These are phyloP conservation scores for Catalaphyllia jardinei DNA, from an alignment of 64 coral and sea anemone species.

Conservation along the genomic window DNA sequence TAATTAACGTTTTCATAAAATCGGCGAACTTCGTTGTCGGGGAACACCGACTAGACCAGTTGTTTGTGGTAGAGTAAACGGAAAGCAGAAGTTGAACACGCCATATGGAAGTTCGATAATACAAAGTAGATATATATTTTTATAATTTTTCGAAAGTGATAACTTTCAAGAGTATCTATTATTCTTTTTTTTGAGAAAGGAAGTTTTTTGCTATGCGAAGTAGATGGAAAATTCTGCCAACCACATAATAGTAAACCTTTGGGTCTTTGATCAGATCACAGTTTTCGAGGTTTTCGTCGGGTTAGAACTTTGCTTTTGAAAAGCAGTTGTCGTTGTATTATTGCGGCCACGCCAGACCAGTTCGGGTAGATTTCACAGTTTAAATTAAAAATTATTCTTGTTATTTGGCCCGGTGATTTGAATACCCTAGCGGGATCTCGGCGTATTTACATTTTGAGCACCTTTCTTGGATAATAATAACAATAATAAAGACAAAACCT, in stretches of 20 bases:
- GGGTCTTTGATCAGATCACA: no score
- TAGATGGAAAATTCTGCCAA: no score
- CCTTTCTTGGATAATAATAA: not conserved
- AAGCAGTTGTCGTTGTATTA: no score
- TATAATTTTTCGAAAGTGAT: no score
- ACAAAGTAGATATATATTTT: not conserved
- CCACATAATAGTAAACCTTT: no score
- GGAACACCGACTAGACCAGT: not conserved
- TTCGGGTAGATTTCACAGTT: not conserved
- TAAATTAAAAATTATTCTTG: not conserved
- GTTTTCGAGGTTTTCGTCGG: no score
- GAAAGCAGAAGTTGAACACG: not conserved
- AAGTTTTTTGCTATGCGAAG: no score
- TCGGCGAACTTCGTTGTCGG: not conserved
- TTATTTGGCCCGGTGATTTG: conserved; percentile 9
- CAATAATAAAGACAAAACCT: not conserved
- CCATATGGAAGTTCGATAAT: not conserved
- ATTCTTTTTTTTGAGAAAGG: no score
- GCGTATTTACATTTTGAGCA: not conserved
- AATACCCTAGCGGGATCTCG: not conserved
- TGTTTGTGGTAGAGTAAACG: not conserved
- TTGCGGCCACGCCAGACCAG: no score
- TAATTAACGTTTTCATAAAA: conserved; percentile 19
- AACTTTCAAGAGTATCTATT: no score
- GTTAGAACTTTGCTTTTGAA: no score